phyloP scores from a whole-genome alignment of 2,797 vertebrate genomes.

The Anguilla pacifica region DNA sequence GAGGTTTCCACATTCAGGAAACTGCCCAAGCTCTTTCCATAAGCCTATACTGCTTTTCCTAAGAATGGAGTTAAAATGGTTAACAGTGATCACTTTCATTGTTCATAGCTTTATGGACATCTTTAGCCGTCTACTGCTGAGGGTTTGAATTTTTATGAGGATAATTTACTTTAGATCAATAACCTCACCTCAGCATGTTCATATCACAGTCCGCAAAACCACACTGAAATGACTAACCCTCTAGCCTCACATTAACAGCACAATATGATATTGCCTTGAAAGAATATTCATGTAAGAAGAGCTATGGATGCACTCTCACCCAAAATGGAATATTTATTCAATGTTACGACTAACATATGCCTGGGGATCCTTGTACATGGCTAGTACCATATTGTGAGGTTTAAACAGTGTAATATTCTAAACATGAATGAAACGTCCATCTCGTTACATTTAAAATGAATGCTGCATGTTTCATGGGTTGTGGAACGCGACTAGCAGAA shows the following conservation, averaged over 20 bases:
- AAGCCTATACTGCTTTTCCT: too few relatives aligned
- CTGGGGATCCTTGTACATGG: background rate
- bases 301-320: background rate
- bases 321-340: conserved; percentile 12
- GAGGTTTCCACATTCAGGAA: background rate
- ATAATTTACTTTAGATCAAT: conserved; percentile 4
- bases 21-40: background rate
- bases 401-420: background rate
- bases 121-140: background rate
- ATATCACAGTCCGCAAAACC: background rate
- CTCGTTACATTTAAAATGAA: conserved; percentile 2
- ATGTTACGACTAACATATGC: background rate
- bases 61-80: background rate
- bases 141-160: background rate
- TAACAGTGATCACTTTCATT: background rate
- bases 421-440: background rate
- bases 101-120: background rate
- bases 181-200: conserved; percentile 1
- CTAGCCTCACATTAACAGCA: background rate
- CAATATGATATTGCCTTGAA: background rate
- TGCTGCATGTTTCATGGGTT: background rate
- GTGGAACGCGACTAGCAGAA: background rate
- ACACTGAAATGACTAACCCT: background rate
- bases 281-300: background rate
- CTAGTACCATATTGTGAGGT: background rate